phyloP scores from a whole-genome alignment of 2,888 invertebrate species.

The Podotricha telesiphe region DNA sequence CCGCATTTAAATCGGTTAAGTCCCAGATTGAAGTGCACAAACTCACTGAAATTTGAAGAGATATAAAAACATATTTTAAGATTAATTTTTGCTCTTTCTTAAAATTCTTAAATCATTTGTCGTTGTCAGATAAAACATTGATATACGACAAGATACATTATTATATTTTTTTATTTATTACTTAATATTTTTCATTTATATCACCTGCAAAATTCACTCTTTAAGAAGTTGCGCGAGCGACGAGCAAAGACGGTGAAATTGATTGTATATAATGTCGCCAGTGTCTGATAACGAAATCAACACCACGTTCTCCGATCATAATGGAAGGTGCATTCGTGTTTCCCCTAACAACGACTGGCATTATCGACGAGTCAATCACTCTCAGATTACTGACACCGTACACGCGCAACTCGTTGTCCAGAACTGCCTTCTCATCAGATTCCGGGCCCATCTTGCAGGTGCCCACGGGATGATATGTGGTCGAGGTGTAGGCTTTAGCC shows the following conservation, averaged over 20 bases:
- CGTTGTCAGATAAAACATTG: no score
- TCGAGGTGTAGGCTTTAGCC: constrained; percentile 80
- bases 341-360: constrained; percentile 90
- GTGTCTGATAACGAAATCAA: constrained; percentile 57
- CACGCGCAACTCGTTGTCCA: constrained; percentile 86
- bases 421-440: constrained; percentile 84
- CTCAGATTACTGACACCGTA: constrained; percentile 84
- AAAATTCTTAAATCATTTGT: no score
- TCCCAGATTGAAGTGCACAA: no score
- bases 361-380: constrained; percentile 91
- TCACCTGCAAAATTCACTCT: not conserved
- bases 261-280: constrained; percentile 47
- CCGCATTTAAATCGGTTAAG: no score
- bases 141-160: no score
- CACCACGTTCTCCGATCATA: constrained; percentile 52
- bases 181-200: no score
- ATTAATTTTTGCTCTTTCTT: no score
- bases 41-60: no score
- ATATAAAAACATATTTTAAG: no score
- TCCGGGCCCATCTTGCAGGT: constrained; percentile 81
- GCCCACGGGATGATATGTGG: constrained; percentile 74
- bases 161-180: no score
- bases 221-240: no score
- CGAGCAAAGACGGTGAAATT: not conserved
- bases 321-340: constrained; percentile 89